These are phyloP conservation scores for Disparrhopalites patrizii DNA, from an alignment of 2,888 invertebrate genomes.

Conservation along the genomic window DNA sequence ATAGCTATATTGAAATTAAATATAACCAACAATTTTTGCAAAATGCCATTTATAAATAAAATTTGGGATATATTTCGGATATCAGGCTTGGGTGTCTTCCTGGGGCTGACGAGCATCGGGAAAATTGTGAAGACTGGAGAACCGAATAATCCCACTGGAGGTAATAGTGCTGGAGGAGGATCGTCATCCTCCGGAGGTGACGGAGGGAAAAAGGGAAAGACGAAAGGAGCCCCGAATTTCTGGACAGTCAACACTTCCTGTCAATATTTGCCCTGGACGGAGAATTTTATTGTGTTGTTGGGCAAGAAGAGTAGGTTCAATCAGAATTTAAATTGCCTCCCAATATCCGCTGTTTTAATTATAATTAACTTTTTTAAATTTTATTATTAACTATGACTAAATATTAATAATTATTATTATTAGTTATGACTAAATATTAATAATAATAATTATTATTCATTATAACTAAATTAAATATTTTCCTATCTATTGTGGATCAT, in stretches of 20 bases:
- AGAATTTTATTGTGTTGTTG: background rate
- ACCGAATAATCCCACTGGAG: no score
- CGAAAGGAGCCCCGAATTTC: background rate
- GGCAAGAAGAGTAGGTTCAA: background rate
- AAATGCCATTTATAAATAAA: no score
- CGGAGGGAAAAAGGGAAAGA: background rate
- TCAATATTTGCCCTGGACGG: conserved; percentile 1
- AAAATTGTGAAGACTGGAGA: background rate
- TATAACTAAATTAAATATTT: no score
- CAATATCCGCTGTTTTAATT: background rate
- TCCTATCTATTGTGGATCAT: no score
- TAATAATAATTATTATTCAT: no score
- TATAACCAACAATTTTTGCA: no score
- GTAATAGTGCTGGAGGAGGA: background rate
- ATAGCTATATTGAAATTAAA: no score
- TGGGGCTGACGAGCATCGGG: background rate
- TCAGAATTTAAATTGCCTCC: background rate
- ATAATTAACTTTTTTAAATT: background rate
- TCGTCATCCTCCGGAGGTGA: background rate
- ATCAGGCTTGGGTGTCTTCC: background rate
- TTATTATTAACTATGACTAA: no score
- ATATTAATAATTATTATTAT: no score
- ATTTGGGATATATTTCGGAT: no score
- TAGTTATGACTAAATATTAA: no score
- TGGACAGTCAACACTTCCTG: background rate